Evolutionary conservation across 2,888 invertebrate species (phyloP).

Genomic region (Dasysyrphus albostriatus): DNA sequence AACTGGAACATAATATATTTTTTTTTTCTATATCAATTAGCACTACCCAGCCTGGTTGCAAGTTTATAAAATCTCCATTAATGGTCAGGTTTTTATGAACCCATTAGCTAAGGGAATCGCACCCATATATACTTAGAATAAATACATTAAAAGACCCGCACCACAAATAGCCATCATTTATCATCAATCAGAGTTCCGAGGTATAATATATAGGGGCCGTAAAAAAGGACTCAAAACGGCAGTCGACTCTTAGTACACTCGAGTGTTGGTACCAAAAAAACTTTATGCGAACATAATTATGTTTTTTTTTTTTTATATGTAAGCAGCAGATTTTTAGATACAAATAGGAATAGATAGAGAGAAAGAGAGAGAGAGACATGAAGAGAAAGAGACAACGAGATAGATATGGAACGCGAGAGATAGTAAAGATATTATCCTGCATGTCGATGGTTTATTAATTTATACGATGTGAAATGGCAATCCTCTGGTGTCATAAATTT

Average conservation of each 20-base stretch:
- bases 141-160: slow-evolving; percentile 47
- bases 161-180: slow-evolving; percentile 61
- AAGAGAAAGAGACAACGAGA: neutral
- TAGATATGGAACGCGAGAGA: neutral
- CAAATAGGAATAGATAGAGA: slow-evolving; percentile 31
- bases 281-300: slow-evolving; percentile 73
- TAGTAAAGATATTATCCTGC: slow-evolving; percentile 42
- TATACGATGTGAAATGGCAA: slow-evolving; percentile 70
- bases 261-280: slow-evolving; percentile 33
- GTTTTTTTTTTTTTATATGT: slow-evolving; percentile 36
- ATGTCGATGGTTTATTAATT: slow-evolving; percentile 72
- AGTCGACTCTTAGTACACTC: slow-evolving; percentile 49
- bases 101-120: slow-evolving; percentile 51
- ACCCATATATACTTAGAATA: slow-evolving; percentile 48
- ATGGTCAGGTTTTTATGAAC: slow-evolving; percentile 70
- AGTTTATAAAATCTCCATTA: slow-evolving; percentile 72
- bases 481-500: slow-evolving; percentile 71
- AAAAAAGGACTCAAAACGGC: slow-evolving; percentile 64
- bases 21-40: slow-evolving; percentile 71
- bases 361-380: neutral
- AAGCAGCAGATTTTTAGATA: slow-evolving; percentile 45
- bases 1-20: slow-evolving; percentile 17
- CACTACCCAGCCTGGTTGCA: slow-evolving; percentile 44
- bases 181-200: slow-evolving; percentile 71
- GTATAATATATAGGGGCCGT: slow-evolving; percentile 55